These are phyloP conservation scores for Neodiprion virginianus DNA, from an alignment of 1,140 invertebrate genomes.

Conservation along the genomic window DNA sequence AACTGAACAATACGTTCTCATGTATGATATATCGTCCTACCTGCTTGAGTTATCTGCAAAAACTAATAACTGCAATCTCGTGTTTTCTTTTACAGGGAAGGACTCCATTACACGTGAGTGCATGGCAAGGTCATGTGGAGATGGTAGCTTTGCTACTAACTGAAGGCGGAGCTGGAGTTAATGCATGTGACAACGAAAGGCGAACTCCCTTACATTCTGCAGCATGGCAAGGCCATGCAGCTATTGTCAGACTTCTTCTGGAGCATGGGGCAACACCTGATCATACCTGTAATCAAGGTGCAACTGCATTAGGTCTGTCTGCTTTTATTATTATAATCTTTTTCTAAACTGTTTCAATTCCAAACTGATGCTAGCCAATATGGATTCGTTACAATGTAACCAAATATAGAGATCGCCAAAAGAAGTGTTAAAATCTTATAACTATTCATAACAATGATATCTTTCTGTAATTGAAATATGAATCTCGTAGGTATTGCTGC, in stretches of 20 bases:
- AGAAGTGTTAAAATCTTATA: neutral
- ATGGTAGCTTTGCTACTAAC: conserved; percentile 88
- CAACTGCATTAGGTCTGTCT: conserved; percentile 80
- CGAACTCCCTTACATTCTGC: conserved; percentile 91
- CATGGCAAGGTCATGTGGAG: conserved; percentile 91
- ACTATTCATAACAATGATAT: too few species aligned
- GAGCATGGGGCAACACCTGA: conserved; percentile 81
- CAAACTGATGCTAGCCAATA: neutral
- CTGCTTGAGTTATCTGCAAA: neutral
- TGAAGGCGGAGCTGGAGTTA: conserved; percentile 80
- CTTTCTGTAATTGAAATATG: conserved; percentile 9
- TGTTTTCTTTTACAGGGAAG: conserved; percentile 69
- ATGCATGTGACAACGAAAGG: conserved; percentile 88
- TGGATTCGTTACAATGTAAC: conserved; percentile 10
- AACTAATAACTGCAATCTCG: neutral
- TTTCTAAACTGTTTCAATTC: conserved; percentile 6
- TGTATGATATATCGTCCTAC: too few species aligned
- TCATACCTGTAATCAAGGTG: conserved; percentile 93
- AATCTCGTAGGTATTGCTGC: conserved; percentile 73
- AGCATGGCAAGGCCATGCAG: conserved; percentile 92
- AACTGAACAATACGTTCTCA: too few species aligned
- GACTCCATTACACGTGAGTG: conserved; percentile 89
- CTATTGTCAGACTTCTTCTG: conserved; percentile 83
- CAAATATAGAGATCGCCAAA: neutral
- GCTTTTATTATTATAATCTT: conserved; percentile 15